Evolutionary conservation across 2,113 vertebrate species (phyloP).

Genomic region (Nipponia nippon): DNA sequence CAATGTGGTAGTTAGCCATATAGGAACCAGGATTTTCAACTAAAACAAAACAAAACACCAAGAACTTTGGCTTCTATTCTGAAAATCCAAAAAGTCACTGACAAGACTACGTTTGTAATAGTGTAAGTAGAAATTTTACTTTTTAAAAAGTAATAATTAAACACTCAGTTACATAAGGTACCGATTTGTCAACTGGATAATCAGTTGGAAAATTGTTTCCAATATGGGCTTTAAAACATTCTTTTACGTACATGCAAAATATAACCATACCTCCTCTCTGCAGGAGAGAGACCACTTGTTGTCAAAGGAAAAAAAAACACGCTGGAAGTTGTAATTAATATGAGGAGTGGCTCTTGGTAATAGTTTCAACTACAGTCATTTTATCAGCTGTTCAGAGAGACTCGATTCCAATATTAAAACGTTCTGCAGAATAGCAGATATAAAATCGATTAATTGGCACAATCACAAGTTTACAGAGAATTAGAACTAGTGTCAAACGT

Average conservation of each 20-base stretch:
- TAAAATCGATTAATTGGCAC: slow-evolving; percentile 65
- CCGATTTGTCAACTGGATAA: slow-evolving; percentile 68
- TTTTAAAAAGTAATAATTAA: slow-evolving; percentile 68
- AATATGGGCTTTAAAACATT: slow-evolving; percentile 69
- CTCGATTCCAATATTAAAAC: slow-evolving; percentile 22
- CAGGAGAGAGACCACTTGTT: slow-evolving; percentile 25
- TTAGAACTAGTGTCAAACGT: background rate
- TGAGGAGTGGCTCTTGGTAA: slow-evolving; percentile 14
- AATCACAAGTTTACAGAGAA: slow-evolving; percentile 46
- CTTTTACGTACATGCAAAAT: slow-evolving; percentile 58
- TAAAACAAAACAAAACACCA: slow-evolving; percentile 5
- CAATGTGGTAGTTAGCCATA: slow-evolving; percentile 16
- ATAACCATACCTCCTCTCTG: slow-evolving; percentile 46
- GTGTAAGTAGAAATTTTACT: slow-evolving; percentile 70
- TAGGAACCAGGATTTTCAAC: slow-evolving; percentile 18
- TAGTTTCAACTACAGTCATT: slow-evolving; percentile 20
- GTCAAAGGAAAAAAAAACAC: slow-evolving; percentile 3
- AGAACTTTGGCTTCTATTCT: slow-evolving; percentile 40
- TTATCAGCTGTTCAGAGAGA: slow-evolving; percentile 32
- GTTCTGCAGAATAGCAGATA: slow-evolving; percentile 29
- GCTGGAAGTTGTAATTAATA: slow-evolving; percentile 14
- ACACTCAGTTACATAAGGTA: slow-evolving; percentile 68
- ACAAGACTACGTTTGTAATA: slow-evolving; percentile 62
- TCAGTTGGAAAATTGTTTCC: slow-evolving; percentile 69
- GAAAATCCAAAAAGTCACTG: slow-evolving; percentile 64